Evolutionary conservation across 2,797 vertebrate species (phyloP).

Genomic region (Denticeps clupeoides): DNA sequence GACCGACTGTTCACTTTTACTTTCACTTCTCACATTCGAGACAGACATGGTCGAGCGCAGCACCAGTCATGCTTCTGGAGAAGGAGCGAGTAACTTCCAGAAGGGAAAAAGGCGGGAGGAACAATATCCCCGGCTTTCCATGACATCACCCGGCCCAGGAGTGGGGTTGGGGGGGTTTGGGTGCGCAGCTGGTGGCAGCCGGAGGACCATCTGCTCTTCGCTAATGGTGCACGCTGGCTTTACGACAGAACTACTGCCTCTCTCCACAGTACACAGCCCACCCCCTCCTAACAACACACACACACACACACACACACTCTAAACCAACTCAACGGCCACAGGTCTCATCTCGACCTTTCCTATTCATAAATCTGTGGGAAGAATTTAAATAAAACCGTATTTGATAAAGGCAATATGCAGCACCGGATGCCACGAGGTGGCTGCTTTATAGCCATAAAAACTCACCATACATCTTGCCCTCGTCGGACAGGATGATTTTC

Average conservation of each 20-base stretch:
- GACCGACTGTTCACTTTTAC: too few species aligned
- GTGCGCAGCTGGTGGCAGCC: slow-evolving; percentile 68
- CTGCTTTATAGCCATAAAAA: too few species aligned
- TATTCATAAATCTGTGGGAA: not conserved
- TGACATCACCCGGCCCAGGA: slow-evolving; percentile 51
- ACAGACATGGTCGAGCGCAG: not conserved
- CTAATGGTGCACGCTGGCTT: slow-evolving; percentile 45
- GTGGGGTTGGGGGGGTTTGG: slow-evolving; percentile 11
- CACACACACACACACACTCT: not conserved
- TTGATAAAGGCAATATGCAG: too few species aligned
- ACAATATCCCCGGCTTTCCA: slow-evolving; percentile 49
- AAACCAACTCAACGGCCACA: not conserved
- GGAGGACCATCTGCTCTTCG: slow-evolving; percentile 63
- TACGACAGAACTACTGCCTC: slow-evolving; percentile 37
- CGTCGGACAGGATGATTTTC: slow-evolving; percentile 97
- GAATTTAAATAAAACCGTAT: too few species aligned
- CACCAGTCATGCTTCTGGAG: not conserved
- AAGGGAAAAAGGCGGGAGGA: not conserved
- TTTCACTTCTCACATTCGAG: too few species aligned
- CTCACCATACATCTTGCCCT: slow-evolving; percentile 99
- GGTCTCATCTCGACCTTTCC: not conserved
- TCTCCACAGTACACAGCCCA: slow-evolving; percentile 6
- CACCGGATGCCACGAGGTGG: too few species aligned
- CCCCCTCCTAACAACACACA: too few species aligned
- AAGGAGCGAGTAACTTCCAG: slow-evolving; percentile 7